Base-by-base conservation (phyloP, 2,113 vertebrate genomes). In the Nothoprocta perdicaria region DNA sequence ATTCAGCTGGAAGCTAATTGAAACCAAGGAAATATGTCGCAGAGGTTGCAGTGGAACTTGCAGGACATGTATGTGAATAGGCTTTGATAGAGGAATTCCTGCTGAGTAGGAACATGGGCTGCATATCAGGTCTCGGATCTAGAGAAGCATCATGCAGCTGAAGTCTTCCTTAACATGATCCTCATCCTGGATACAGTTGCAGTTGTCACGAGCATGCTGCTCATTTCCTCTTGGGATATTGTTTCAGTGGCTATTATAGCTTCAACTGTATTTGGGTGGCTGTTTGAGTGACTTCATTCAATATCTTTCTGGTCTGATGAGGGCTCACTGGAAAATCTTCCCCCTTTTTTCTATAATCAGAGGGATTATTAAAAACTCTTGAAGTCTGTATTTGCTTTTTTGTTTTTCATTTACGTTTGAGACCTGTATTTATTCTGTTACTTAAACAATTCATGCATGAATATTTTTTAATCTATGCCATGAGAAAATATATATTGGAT, bases 141-240 rank as follows among this genome's bases (percentile, higher is more conserved):
- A 57, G 53, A 57, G 53, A 31, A 17, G 29, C 53, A 17, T 29
- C 29, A 7, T 81, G 91, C 89, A 93, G 89, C 41, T 17, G 14
- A 60, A 80, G 41, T 62, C 85, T 74, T 87, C 50, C 40, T 67
- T 80, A 71, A 22, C 29, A 38, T 0, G 15, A 45, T 74, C 27
- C 14, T 17, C 60, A 71, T 87, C 60, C 75, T 87, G 45, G 71
- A 12, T 69, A 48, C 48, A 45, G 48, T 75, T 81, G 41, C 84
- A 93, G 79, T 71, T 95, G 79, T 92, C 55, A 12, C 38, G 83
- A 91, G 76, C 45, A 87, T 74, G 72, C 79, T 29, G 82, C 38
- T 31, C 87, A 92, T 89, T 95, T 94, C 91, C 87, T 91, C 91
- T 88, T 80, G 63, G 63, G 89, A 50, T 80, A 45, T 46, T 58